A percentile compares a stretch with the other conserved stretches of the same genome.
Evolutionary conservation across 2,888 invertebrate genomes (phyloP).

Genomic region (Eupithecia vulgata): DNA sequence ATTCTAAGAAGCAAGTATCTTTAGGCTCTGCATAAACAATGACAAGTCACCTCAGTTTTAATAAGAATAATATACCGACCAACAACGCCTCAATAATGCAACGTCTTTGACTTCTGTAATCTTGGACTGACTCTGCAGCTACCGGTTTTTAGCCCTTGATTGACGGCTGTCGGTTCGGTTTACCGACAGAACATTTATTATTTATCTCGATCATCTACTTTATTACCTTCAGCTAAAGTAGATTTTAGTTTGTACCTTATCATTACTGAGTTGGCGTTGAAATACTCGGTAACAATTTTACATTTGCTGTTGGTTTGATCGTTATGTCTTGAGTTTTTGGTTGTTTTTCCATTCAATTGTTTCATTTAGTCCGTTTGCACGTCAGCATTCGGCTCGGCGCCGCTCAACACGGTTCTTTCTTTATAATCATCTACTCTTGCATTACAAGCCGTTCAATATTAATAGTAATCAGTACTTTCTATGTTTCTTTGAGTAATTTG

Average conservation of each 20-base stretch:
- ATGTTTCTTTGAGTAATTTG: conserved; percentile 51
- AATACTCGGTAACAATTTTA: conserved; percentile 54
- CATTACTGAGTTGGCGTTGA: conserved; percentile 4
- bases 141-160: conserved; percentile 83
- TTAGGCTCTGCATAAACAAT: conserved; percentile 18
- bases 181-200: conserved; percentile 58
- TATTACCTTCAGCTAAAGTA: conserved; percentile 45
- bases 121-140: conserved; percentile 77
- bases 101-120: conserved; percentile 75
- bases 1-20: neutral
- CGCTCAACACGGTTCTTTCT: conserved; percentile 76
- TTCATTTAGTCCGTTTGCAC: conserved; percentile 43
- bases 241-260: conserved; percentile 27
- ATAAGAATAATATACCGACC: conserved; percentile 40
- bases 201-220: conserved; percentile 39
- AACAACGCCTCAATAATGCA: conserved; percentile 44
- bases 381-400: conserved; percentile 76
- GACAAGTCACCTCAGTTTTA: conserved; percentile 38
- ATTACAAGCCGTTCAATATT: conserved; percentile 80
- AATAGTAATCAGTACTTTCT: conserved; percentile 77
- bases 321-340: conserved; percentile 41
- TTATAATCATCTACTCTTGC: conserved; percentile 83
- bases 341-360: conserved; percentile 44
- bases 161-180: conserved; percentile 83
- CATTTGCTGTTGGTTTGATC: conserved; percentile 25